Evolutionary conservation across 2,888 invertebrate species (phyloP), one percentile per base, ranked within the genome.

Genomic region (Sarcophaga subvicina): DNA sequence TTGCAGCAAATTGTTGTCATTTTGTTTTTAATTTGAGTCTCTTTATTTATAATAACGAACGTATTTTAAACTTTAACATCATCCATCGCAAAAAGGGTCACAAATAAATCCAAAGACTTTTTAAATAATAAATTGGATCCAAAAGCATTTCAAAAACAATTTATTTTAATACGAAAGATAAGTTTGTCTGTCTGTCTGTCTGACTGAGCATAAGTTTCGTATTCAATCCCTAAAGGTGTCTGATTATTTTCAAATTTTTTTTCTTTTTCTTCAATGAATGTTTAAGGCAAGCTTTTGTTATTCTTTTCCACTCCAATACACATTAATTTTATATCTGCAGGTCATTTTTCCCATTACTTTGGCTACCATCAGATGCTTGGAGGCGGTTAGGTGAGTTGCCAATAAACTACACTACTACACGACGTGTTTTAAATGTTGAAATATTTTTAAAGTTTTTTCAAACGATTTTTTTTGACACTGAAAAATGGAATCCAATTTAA

Each of bases 271-370:
- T 60, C 17, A 37, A 37, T 37, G 37, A 37, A 37, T 37, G 17
- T n/a, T 72, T 63, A 37, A 63, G 12, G 60, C 20, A 20, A 20
- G 20, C 54, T 17, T 54, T 63, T 22, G n/a, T 27, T 71, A 59
- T 25, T 17, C 4, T 14, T 45, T 79, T 37, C 37, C 37, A 49
- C 59, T 66, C 22, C 22, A 27, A 60, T 27, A 69, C 60, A 47
- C 69, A 78, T 78, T 80, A 47, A 75, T 69, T 67, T 63, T 49
- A 69, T 75, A 73, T 54, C 69, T 75, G 47, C 73, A 73, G 67
- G 75, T 62, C 17, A 75, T 69, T 63, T 81, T 71, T 37, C 37
- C 37, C 37, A 37, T 37, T 37, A 37, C 10, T 37, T 37, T 37
- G 2, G 63, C n/a, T 2, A 5, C 22, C n/a, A 25, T 37, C 37